Evolutionary conservation across 2,888 invertebrate genomes (phyloP), one percentile per base, ranked within the genome.

Genomic region (Temnothorax unifasciatus): DNA sequence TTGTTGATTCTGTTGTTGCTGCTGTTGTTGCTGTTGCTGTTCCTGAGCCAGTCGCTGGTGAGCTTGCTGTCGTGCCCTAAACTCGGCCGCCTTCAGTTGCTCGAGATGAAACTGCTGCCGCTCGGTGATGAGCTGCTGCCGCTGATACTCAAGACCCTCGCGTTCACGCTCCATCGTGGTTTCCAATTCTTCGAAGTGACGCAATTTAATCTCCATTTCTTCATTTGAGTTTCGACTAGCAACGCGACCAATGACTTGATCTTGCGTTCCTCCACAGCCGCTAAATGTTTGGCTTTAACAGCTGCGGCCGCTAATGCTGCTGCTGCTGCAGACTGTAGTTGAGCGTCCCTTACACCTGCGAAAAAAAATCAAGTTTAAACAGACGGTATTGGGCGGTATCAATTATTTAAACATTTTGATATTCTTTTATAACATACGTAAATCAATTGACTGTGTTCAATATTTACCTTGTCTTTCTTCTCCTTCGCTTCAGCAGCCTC

Each of bases 141-240:
- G 96, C 93, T 99, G 99, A 95, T 99, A 99, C 94, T 99, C 99
- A 87, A 99, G 95, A 66, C 99, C 97, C 94, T 98, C 97, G 94
- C 97, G 96, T 96, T 99, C 97, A 93, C 99, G 96, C 96, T 99
- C 97, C 99, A 99, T 97, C 92, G 98, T 97, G 92, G 97, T 98
- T 95, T 99, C 99, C n/a, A 99, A 95, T 94, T 99, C 99, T 94
- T 99, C 99, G 95, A 99, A 99, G 95, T 99, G 99, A 3, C 99
- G 96, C 86, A 99, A 95, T 95, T 99, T 99, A 90, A 99, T 99
- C 95, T 99, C 99, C 75, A 99, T 94, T 99, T 99, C 95, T 99
- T 99, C 99, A 99, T 99, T 96, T 99, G 99, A 0, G 99, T 99
- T 95, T 99, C 99, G 0, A 99, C 99, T 6, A 99, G 96, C 68